Evolutionary conservation across 2,113 vertebrate species (phyloP).

Genomic region (Chloroceryle aenea): DNA sequence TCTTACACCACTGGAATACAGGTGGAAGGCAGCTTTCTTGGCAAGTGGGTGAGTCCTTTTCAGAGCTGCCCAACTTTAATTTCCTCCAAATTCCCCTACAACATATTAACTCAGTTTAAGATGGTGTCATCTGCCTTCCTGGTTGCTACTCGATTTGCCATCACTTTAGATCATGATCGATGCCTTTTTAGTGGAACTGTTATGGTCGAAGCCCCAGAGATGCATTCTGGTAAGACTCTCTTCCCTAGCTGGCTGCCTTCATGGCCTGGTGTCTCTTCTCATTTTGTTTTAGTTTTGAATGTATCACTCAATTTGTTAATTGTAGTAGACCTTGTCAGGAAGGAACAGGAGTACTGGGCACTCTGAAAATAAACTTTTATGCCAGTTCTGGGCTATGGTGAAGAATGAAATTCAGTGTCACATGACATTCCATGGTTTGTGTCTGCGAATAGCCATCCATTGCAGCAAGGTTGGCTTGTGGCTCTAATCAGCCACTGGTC

Average conservation of each 20-base stretch:
- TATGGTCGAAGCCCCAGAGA: neutral
- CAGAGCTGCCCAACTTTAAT: neutral
- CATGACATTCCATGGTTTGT: neutral
- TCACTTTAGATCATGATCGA: rapidly evolving
- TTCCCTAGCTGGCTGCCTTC: neutral
- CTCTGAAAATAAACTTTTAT: neutral
- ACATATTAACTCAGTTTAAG: neutral
- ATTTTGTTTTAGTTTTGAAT: neutral
- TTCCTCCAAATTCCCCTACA: neutral
- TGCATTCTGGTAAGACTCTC: neutral
- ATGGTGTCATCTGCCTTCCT: neutral
- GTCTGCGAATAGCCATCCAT: neutral
- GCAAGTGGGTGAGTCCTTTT: neutral
- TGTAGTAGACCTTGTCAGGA: neutral
- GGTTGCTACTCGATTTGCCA: neutral
- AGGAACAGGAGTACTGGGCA: neutral
- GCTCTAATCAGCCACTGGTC: neutral
- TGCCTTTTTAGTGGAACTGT: neutral
- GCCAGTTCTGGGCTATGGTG: neutral
- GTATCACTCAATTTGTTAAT: neutral
- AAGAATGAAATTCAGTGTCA: neutral
- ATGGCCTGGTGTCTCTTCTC: neutral
- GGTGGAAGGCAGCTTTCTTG: neutral
- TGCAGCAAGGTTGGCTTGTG: neutral
- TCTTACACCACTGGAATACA: neutral